Percentiles rank a stretch among this genome's conserved stretches.
These are phyloP conservation scores for Cabera pusaria DNA, from an alignment of 2,888 invertebrate genomes.

Conservation along the genomic window DNA sequence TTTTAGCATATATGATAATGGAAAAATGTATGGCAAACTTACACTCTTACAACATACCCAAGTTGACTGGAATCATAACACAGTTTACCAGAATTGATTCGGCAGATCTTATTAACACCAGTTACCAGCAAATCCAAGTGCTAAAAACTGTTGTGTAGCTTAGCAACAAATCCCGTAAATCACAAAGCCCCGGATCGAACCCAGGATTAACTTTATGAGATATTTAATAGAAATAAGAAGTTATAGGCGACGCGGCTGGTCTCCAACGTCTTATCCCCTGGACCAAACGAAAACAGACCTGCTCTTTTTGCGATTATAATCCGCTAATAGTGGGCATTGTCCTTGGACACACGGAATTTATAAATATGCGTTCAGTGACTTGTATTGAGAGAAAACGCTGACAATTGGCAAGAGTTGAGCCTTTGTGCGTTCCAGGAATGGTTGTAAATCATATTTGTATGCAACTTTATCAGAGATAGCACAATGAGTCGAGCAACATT, in stretches of 20 bases:
- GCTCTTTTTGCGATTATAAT: slow-evolving; percentile 79
- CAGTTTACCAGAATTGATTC: neutral
- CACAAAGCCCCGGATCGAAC: neutral
- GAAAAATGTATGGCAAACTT: too few species aligned
- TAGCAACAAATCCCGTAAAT: neutral
- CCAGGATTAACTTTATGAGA: slow-evolving; percentile 2
- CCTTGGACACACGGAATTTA: slow-evolving; percentile 56
- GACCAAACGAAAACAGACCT: slow-evolving; percentile 52
- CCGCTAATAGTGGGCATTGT: slow-evolving; percentile 82
- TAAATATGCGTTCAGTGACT: slow-evolving; percentile 53
- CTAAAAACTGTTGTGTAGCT: neutral
- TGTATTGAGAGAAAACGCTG: slow-evolving; percentile 37
- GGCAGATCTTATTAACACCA: neutral
- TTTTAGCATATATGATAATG: too few species aligned
- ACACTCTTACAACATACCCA: too few species aligned
- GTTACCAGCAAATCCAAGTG: too few species aligned
- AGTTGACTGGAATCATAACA: too few species aligned
- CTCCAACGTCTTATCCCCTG: slow-evolving; percentile 33
- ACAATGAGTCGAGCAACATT: slow-evolving; percentile 28
- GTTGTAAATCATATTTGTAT: slow-evolving; percentile 70
- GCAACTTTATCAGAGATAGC: slow-evolving; percentile 51
- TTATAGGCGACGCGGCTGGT: slow-evolving; percentile 1
- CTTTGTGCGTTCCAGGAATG: slow-evolving; percentile 57
- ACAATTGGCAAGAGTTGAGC: slow-evolving; percentile 75
- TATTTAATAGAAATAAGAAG: too few species aligned